These are phyloP conservation scores for Hafferia zeledoni DNA, from an alignment of 2,797 vertebrate species.

Conservation along the genomic window DNA sequence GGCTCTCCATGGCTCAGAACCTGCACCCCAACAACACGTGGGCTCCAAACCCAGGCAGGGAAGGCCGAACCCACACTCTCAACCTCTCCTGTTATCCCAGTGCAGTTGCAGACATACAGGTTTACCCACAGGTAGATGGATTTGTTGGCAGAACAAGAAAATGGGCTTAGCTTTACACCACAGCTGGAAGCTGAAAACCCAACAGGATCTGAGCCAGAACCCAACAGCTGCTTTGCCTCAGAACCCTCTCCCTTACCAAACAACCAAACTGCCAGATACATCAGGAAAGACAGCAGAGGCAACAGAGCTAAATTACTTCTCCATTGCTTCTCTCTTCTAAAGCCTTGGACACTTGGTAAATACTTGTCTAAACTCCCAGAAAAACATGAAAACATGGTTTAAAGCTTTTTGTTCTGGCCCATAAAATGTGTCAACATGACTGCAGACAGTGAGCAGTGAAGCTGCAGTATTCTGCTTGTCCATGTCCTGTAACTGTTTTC, in stretches of 20 bases:
- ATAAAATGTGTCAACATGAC: background rate
- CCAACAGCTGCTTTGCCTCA: background rate
- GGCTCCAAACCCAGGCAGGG: background rate
- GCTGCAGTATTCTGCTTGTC: background rate
- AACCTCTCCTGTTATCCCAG: background rate
- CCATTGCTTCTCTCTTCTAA: background rate
- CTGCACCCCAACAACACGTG: fast-evolving
- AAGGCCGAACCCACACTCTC: background rate
- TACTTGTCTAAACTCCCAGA: background rate
- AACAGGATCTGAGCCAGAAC: background rate
- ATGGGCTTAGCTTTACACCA: background rate
- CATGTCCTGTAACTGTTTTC: background rate
- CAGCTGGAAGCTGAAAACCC: background rate
- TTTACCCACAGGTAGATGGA: background rate
- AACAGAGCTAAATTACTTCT: background rate
- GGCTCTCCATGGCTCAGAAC: background rate
- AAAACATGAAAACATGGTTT: background rate
- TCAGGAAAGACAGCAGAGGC: background rate
- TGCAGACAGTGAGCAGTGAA: background rate
- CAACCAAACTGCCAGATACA: background rate
- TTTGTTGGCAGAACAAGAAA: background rate
- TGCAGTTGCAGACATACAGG: background rate
- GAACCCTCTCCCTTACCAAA: background rate
- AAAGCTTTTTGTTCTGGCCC: background rate
- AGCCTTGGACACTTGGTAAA: background rate